phyloP scores from a whole-genome alignment of 37 sponge, comb jelly and placozoan genomes.

The Tethya wilhelma region DNA sequence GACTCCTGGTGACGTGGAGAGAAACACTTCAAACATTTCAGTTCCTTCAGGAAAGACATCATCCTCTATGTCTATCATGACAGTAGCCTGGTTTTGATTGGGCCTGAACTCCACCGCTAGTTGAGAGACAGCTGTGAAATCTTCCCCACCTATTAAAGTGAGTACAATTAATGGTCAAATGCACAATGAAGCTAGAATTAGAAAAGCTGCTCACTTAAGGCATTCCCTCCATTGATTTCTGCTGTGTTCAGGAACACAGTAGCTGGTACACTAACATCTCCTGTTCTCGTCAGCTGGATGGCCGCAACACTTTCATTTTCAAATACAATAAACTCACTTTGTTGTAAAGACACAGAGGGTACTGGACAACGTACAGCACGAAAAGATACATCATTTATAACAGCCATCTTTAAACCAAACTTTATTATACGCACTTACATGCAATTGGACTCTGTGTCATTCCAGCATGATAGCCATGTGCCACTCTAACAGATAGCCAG shows the following conservation, averaged over 20 bases:
- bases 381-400: too few species aligned
- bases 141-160: slow-evolving; percentile 18
- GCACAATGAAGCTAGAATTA: too few species aligned
- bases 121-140: not conserved
- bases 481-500: slow-evolving; percentile 8
- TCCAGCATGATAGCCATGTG: slow-evolving; percentile 51
- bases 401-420: too few species aligned
- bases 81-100: not conserved
- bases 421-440: slow-evolving; percentile 28
- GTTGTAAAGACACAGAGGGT: too few species aligned
- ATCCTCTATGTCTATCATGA: not conserved
- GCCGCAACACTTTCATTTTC: too few species aligned
- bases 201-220: too few species aligned
- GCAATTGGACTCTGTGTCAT: slow-evolving; percentile 43
- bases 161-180: not conserved
- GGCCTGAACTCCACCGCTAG: not conserved
- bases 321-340: too few species aligned
- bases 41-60: slow-evolving; percentile 42
- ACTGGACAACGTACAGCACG: too few species aligned
- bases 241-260: not conserved
- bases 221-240: not conserved
- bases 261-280: too few species aligned
- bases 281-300: too few species aligned
- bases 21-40: slow-evolving; percentile 32
- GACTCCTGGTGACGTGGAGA: slow-evolving; percentile 33